These are phyloP conservation scores for Microdon myrmicae DNA, from an alignment of 2,888 invertebrate species.

Conservation along the genomic window DNA sequence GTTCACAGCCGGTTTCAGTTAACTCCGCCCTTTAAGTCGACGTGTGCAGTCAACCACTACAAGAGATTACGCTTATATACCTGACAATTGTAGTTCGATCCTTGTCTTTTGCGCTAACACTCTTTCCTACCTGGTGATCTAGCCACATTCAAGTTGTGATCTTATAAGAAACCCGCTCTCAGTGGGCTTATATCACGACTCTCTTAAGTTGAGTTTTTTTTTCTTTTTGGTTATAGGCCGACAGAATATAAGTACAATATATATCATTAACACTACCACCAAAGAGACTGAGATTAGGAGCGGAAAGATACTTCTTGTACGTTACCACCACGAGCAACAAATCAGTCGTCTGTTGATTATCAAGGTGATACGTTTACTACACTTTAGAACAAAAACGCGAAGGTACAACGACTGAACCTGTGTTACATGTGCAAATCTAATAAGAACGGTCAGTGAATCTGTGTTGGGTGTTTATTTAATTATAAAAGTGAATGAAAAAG, in stretches of 20 bases:
- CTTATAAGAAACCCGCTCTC: no score
- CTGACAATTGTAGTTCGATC: not conserved
- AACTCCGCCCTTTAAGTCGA: slow-evolving; percentile 34
- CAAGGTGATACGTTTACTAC: slow-evolving; percentile 61
- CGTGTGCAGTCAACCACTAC: slow-evolving; percentile 22
- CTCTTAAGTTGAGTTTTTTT: slow-evolving; percentile 39
- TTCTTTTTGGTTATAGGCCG: no score
- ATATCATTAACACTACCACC: slow-evolving; percentile 8
- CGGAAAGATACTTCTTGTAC: slow-evolving; percentile 62
- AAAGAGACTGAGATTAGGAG: slow-evolving; percentile 31
- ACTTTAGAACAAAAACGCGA: no score
- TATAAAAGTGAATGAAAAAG: no score
- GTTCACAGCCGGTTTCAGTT: slow-evolving; percentile 26
- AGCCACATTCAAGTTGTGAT: no score
- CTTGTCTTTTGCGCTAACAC: no score
- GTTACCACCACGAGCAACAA: slow-evolving; percentile 59
- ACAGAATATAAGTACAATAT: slow-evolving; percentile 24
- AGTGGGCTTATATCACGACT: slow-evolving; percentile 3
- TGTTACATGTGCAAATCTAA: no score
- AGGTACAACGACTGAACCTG: no score
- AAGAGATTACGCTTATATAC: slow-evolving; percentile 15
- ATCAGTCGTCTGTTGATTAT: slow-evolving; percentile 64
- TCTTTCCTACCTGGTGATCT: no score
- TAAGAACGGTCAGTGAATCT: no score
- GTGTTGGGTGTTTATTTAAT: no score